phyloP scores from a whole-genome alignment of 2,888 invertebrate genomes.

The Camptogramma bilineatum region DNA sequence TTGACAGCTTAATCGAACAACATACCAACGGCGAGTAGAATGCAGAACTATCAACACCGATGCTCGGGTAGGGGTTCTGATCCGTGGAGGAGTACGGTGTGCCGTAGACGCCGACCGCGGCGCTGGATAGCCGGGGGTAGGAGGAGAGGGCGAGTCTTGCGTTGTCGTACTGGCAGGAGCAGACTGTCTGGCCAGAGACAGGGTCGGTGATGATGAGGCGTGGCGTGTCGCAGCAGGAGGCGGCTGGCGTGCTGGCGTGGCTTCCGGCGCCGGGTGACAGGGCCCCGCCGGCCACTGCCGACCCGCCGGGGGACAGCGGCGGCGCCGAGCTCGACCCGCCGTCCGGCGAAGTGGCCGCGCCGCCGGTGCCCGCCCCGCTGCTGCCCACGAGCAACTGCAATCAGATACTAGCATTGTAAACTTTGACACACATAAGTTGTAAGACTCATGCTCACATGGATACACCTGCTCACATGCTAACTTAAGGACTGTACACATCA shows the following conservation, averaged over 20 bases:
- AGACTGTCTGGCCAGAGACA: slow-evolving; percentile 96
- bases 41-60: slow-evolving; percentile 96
- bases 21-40: slow-evolving; percentile 98
- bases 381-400: slow-evolving; percentile 90
- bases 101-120: slow-evolving; percentile 93
- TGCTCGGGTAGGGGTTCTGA: slow-evolving; percentile 96
- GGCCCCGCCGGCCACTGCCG: slow-evolving; percentile 86
- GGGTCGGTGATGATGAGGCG: slow-evolving; percentile 97
- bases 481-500: too few relatives aligned
- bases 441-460: not conserved
- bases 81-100: slow-evolving; percentile 95
- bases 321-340: slow-evolving; percentile 89
- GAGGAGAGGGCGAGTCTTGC: slow-evolving; percentile 92
- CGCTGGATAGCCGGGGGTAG: slow-evolving; percentile 92
- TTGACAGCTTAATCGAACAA: slow-evolving; percentile 49
- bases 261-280: slow-evolving; percentile 85
- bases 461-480: too few relatives aligned
- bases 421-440: not conserved
- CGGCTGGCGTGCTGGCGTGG: slow-evolving; percentile 82
- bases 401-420: slow-evolving; percentile 10
- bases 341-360: slow-evolving; percentile 90
- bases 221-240: slow-evolving; percentile 95
- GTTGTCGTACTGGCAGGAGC: slow-evolving; percentile 97
- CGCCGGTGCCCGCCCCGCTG: slow-evolving; percentile 90
- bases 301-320: slow-evolving; percentile 90